A percentile compares a stretch with the other conserved stretches of the same genome.
Evolutionary conservation across 2,888 invertebrate species (phyloP).

Genomic region (Dynastes tityus): DNA sequence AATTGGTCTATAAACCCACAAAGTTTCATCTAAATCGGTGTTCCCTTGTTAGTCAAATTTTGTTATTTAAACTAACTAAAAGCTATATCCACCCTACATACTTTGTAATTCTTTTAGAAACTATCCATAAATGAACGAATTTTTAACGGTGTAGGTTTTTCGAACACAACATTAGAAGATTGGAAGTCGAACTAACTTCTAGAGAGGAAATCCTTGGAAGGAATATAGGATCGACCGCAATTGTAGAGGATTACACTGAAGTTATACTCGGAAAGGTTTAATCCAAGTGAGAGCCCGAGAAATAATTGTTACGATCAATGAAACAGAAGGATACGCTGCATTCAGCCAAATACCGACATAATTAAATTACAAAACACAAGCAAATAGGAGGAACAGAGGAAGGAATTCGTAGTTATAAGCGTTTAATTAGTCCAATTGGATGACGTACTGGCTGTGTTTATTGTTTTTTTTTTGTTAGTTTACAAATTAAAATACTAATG

Average conservation of each 20-base stretch:
- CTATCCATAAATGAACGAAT: too few species aligned
- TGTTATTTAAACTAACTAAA: too few species aligned
- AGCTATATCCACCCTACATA: background rate
- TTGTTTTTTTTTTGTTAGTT: background rate
- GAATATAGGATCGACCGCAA: slow-evolving; percentile 27
- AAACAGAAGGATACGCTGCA: slow-evolving; percentile 22
- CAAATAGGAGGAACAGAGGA: background rate
- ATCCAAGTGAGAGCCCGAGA: slow-evolving; percentile 12
- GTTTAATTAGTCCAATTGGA: background rate
- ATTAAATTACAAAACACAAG: slow-evolving; percentile 34
- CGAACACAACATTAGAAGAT: too few species aligned
- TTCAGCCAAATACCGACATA: slow-evolving; percentile 18
- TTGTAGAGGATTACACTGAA: slow-evolving; percentile 20
- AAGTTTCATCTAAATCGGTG: background rate
- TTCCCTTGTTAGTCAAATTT: too few species aligned
- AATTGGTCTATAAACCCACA: too few species aligned
- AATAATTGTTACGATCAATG: slow-evolving; percentile 39
- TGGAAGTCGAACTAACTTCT: background rate
- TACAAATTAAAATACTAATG: too few species aligned
- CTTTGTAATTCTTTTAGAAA: too few species aligned
- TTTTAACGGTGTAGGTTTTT: too few species aligned
- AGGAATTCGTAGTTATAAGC: slow-evolving; percentile 29
- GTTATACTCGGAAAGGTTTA: slow-evolving; percentile 22
- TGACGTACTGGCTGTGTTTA: slow-evolving; percentile 5
- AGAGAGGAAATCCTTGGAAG: background rate